These are phyloP conservation scores for Cliona cf. orientalis DNA, from an alignment of 37 sponge, comb jelly and placozoan species.

Conservation along the genomic window DNA sequence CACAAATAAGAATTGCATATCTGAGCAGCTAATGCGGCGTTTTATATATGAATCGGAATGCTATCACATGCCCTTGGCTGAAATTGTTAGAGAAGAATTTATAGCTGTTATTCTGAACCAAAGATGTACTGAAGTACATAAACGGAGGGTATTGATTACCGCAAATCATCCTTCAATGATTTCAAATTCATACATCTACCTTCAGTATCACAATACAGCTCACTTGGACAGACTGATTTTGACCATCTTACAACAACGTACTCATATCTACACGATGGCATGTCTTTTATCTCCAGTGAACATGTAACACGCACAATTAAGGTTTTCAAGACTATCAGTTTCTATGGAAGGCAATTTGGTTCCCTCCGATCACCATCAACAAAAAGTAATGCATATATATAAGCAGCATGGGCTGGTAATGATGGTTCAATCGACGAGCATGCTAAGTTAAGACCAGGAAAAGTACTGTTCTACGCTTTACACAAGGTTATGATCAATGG, in stretches of 20 bases:
- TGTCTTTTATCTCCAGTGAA: background rate
- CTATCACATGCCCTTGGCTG: background rate
- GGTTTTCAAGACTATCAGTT: background rate
- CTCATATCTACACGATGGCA: background rate
- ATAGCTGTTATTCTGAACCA: background rate
- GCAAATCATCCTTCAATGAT: background rate
- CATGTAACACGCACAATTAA: background rate
- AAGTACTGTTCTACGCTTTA: background rate
- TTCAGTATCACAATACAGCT: background rate
- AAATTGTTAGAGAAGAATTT: background rate
- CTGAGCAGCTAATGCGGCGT: constrained; percentile 7
- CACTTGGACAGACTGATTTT: background rate
- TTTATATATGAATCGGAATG: constrained; percentile 12
- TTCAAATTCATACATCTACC: background rate
- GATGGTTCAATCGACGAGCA: background rate
- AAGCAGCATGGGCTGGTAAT: background rate
- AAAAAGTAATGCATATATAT: background rate
- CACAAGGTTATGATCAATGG: background rate
- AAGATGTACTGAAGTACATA: too few species aligned
- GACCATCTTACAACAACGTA: background rate
- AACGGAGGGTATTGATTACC: too few species aligned
- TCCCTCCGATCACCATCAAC: background rate
- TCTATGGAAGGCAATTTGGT: background rate
- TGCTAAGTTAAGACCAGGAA: background rate
- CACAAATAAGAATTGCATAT: constrained; percentile 5